Base-by-base conservation (phyloP, 2,888 invertebrate genomes). In the Andrena camellia region DNA sequence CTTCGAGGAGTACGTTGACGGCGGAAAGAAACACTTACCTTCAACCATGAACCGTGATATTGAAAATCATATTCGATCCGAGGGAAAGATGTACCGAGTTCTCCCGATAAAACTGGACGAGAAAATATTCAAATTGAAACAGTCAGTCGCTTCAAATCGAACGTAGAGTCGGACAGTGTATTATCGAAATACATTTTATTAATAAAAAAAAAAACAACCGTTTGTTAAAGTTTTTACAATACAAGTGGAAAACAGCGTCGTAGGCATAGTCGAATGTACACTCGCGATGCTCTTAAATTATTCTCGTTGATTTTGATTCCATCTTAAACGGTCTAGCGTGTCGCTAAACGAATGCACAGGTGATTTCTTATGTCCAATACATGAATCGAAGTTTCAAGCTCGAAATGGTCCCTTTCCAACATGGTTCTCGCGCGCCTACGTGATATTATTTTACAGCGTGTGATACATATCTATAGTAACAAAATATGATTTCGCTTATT, bases 401-500 rank as follows among this genome's bases (percentile, higher is more conserved):
- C 35, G 31, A 33, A 31, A 59, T 42, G 17, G 26, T 67, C 13
- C 26, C 17, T 50, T 57, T 54, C 17, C 48, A 42, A 42, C 17
- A 42, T 13, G 48, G 20, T 42, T 48, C 42, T 59, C 50, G 69
- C 71, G 73, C 76, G 73, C 79, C 69, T 76, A 79, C 78, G 77
- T 81, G 82, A 74, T 78, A 84, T 85, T 92, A 93, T 91, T 90
- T 90, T 93, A 92, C 92, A 93, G 90, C 89, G 92, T 91, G 91
- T 91, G 88, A 90, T 91, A 91, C 89, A 91, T 92, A 92, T 91
- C 90, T 90, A 91, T 90, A 91, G 89, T 92, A 94, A 93, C 92
- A 93, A 92, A 90, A 88, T 91, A 92, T 90, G 91, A 91, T 91
- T 92, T 86, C 90, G 84, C 91, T 87, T 88, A 90, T 80, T 50